phyloP scores from a whole-genome alignment of 2,797 vertebrate genomes.

The Percopsis omiscomaycus region DNA sequence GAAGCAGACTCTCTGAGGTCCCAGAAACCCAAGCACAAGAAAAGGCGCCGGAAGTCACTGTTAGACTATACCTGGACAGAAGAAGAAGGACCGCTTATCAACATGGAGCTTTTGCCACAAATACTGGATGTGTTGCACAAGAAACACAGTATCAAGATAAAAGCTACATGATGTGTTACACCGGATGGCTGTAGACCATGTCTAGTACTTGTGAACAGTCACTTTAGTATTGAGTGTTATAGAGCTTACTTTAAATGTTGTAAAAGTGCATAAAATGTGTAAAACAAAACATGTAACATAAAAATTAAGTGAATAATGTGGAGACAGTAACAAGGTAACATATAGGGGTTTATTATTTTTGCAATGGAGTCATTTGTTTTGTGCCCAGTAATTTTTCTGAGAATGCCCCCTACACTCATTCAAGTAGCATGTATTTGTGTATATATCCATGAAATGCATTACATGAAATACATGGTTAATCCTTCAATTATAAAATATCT shows the following conservation, averaged over 20 bases:
- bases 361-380: constrained; percentile 8
- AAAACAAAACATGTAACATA: background rate
- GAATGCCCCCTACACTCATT: background rate
- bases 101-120: constrained; percentile 76
- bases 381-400: background rate
- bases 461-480: constrained; percentile 9
- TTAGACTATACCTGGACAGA: constrained; percentile 9
- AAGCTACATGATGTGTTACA: constrained; percentile 53
- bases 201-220: background rate
- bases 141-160: constrained; percentile 78
- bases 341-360: constrained; percentile 1
- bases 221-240: too few relatives aligned
- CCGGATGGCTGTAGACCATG: background rate
- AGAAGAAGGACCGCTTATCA: constrained; percentile 47
- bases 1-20: constrained; percentile 52
- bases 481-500: constrained; percentile 7
- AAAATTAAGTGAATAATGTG: background rate
- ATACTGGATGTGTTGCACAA: constrained; percentile 71
- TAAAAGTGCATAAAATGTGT: background rate
- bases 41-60: constrained; percentile 23
- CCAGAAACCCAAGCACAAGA: constrained; percentile 68
- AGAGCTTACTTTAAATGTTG: background rate
- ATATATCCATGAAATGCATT: background rate
- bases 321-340: constrained; percentile 1
- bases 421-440: background rate